These are phyloP conservation scores for Eretmocerus hayati DNA, from an alignment of 2,888 invertebrate species.

Conservation along the genomic window DNA sequence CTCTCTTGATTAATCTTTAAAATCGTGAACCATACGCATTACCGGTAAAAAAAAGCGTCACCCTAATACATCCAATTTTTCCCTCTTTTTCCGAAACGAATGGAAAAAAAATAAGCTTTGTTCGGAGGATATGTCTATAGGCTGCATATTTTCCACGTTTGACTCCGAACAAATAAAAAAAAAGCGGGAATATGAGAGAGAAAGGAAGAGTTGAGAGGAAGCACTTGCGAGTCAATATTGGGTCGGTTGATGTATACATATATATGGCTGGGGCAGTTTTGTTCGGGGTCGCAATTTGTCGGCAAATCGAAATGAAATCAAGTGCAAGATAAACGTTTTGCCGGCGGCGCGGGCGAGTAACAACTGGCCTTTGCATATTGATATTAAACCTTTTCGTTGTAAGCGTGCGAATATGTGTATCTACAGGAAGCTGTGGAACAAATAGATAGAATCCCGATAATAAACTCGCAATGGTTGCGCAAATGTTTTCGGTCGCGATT, in stretches of 20 bases:
- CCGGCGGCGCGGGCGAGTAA: background rate
- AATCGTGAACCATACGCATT: too few species aligned
- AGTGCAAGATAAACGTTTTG: slow-evolving; percentile 45
- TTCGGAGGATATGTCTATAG: too few species aligned
- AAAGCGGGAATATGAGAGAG: background rate
- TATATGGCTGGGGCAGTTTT: slow-evolving; percentile 14
- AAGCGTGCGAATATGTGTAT: slow-evolving; percentile 15
- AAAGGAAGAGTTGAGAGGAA: background rate
- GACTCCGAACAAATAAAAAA: too few species aligned
- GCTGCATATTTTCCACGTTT: too few species aligned
- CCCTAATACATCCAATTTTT: too few species aligned
- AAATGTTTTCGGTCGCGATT: slow-evolving; percentile 14
- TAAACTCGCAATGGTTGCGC: slow-evolving; percentile 17
- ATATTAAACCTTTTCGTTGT: slow-evolving; percentile 41
- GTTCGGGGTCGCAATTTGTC: slow-evolving; percentile 37
- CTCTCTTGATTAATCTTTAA: slow-evolving; percentile 46
- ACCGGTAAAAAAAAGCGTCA: slow-evolving; percentile 25
- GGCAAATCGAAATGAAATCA: slow-evolving; percentile 46
- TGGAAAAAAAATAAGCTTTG: background rate
- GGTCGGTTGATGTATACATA: background rate
- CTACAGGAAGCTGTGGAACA: slow-evolving; percentile 4
- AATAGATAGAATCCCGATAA: slow-evolving; percentile 20
- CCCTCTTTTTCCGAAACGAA: slow-evolving; percentile 8
- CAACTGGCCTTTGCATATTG: slow-evolving; percentile 42
- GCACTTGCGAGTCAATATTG: slow-evolving; percentile 24